Percentiles rank a stretch among this genome's conserved stretches.
phyloP scores from a whole-genome alignment of 2,113 vertebrate species.

The Trogon surrucura region DNA sequence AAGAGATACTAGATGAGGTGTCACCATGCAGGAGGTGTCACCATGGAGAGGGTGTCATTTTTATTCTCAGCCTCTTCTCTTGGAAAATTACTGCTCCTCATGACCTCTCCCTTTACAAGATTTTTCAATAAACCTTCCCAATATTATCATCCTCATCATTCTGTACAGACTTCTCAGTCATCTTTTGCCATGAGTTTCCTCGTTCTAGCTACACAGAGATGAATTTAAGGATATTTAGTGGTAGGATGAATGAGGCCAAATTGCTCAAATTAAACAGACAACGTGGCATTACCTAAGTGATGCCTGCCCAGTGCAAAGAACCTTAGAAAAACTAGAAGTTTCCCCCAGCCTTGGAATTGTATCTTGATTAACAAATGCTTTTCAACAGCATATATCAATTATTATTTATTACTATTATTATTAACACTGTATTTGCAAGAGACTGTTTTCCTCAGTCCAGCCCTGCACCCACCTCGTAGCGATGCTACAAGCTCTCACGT shows the following conservation, averaged over 20 bases:
- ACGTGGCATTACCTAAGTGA: not conserved
- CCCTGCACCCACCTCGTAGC: not conserved
- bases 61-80: not conserved
- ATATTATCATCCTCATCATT: not conserved
- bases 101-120: not conserved
- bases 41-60: not conserved
- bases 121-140: not conserved
- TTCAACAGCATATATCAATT: not conserved
- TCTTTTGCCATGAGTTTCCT: not conserved
- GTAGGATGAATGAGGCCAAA: not conserved
- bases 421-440: not conserved
- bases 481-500: not conserved
- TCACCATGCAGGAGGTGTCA: not conserved
- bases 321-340: not conserved
- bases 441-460: not conserved
- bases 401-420: not conserved
- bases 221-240: not conserved
- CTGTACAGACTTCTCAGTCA: not conserved
- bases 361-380: not conserved
- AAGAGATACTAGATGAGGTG: not conserved
- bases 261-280: not conserved
- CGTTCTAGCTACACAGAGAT: not conserved
- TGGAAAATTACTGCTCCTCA: not conserved
- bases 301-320: not conserved
- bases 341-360: not conserved